Conservation (phyloP, 2,797 vertebrate genomes). For the Hippopotamyrus pictus region DNA sequence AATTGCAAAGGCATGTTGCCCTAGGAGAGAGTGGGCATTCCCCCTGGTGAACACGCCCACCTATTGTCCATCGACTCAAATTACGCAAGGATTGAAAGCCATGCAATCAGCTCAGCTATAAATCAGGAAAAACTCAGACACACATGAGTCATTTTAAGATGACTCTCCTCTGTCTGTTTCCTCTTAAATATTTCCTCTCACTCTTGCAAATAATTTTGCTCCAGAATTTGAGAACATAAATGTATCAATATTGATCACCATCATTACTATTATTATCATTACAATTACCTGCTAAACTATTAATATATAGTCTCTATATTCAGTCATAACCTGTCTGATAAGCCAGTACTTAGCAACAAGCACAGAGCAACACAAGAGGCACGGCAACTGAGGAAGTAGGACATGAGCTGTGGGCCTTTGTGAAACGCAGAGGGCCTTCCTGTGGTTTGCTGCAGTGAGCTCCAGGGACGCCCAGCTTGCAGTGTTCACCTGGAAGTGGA, state of each 20-base stretch:
- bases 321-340: background rate
- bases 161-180: background rate
- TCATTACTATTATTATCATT: background rate
- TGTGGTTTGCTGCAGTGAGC: background rate
- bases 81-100: background rate
- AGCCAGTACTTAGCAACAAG: background rate
- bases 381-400: background rate
- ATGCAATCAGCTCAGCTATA: background rate
- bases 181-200: background rate
- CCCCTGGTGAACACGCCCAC: background rate
- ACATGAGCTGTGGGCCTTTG: background rate
- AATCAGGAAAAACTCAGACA: background rate
- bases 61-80: background rate
- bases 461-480: background rate
- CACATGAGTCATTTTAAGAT: background rate
- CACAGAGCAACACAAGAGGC: background rate
- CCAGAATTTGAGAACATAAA: background rate
- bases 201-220: background rate
- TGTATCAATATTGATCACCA: background rate
- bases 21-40: background rate
- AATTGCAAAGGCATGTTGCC: background rate
- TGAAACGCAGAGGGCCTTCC: background rate
- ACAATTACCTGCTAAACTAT: background rate
- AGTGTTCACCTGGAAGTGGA: slow-evolving; percentile 61
- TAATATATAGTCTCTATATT: background rate